Evolutionary conservation across 23 tunicate genomes (phyloP).

Genomic region (Trididemnum clinides): DNA sequence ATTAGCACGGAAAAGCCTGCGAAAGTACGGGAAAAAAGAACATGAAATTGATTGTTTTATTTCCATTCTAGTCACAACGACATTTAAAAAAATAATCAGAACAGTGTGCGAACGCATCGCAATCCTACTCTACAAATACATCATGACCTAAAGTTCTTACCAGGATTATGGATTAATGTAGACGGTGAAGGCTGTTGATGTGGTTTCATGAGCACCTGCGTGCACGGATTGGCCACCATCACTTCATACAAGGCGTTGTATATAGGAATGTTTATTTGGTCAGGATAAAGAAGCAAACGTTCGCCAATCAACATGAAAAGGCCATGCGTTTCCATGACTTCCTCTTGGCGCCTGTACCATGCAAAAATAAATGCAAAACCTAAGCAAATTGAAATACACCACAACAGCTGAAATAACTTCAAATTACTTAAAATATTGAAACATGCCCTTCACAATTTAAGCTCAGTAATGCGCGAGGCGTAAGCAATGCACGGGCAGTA

Average conservation of each 20-base stretch:
- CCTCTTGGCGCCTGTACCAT: conserved; percentile 83
- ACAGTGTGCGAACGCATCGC: too few relatives aligned
- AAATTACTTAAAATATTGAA: too few relatives aligned
- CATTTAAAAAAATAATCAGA: neutral
- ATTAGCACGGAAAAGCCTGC: too few relatives aligned
- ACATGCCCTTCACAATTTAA: too few relatives aligned
- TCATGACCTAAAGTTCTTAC: conserved; percentile 34
- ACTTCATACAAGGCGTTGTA: conserved; percentile 94
- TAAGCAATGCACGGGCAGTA: too few relatives aligned
- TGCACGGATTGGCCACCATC: conserved; percentile 75
- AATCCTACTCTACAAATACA: too few relatives aligned
- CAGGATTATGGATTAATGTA: conserved; percentile 76
- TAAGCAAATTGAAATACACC: too few relatives aligned
- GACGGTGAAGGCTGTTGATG: conserved; percentile 62
- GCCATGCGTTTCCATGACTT: conserved; percentile 71
- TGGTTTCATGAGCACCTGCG: conserved; percentile 71
- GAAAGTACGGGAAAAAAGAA: too few relatives aligned
- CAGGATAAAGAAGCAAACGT: conserved; percentile 73
- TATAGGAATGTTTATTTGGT: conserved; percentile 42
- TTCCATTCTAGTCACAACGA: neutral
- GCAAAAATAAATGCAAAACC: too few relatives aligned
- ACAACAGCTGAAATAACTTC: too few relatives aligned
- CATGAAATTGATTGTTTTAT: neutral
- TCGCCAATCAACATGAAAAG: conserved; percentile 87
- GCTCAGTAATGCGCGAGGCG: too few relatives aligned